A percentile compares a stretch with the other conserved stretches of the same genome.
Conservation (phyloP, 2,888 invertebrate genomes). For the Cosmopolites sordidus region DNA sequence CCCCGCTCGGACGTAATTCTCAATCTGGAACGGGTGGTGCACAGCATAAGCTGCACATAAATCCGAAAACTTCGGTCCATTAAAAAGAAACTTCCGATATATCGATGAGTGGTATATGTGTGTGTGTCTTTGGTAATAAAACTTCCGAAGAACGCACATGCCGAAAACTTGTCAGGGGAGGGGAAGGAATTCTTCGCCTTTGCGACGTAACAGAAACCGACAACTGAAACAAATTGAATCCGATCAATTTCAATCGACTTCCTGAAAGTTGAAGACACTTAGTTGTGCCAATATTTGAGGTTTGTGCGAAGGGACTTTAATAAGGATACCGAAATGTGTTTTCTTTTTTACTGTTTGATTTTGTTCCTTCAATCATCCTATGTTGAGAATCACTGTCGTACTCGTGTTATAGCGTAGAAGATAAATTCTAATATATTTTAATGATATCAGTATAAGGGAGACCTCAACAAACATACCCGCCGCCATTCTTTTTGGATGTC, state of each 20-base stretch:
- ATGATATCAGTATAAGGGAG: no score
- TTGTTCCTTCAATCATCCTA: no score
- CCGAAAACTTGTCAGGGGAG: neutral
- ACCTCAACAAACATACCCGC: no score
- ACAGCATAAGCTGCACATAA: slow-evolving; percentile 1
- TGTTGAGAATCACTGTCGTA: no score
- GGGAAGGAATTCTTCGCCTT: slow-evolving; percentile 1
- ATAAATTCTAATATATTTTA: no score
- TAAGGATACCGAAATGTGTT: no score
- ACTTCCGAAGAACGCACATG: slow-evolving; percentile 8
- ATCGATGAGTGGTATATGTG: slow-evolving; percentile 11
- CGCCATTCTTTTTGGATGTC: no score
- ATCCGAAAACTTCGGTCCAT: slow-evolving; percentile 21
- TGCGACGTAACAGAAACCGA: slow-evolving; percentile 11
- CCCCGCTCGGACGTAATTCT: neutral
- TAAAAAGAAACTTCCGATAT: slow-evolving; percentile 19
- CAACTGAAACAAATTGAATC: slow-evolving; percentile 24
- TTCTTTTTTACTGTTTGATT: no score
- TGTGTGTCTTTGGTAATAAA: slow-evolving; percentile 17
- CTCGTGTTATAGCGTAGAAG: no score
- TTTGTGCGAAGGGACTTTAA: neutral
- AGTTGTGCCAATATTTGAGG: slow-evolving; percentile 17
- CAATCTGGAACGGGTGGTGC: neutral
- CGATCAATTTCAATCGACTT: slow-evolving; percentile 24
- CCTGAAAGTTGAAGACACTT: slow-evolving; percentile 14